Conservation (phyloP, 2,797 vertebrate species). For the Eulemur rubriventer region DNA sequence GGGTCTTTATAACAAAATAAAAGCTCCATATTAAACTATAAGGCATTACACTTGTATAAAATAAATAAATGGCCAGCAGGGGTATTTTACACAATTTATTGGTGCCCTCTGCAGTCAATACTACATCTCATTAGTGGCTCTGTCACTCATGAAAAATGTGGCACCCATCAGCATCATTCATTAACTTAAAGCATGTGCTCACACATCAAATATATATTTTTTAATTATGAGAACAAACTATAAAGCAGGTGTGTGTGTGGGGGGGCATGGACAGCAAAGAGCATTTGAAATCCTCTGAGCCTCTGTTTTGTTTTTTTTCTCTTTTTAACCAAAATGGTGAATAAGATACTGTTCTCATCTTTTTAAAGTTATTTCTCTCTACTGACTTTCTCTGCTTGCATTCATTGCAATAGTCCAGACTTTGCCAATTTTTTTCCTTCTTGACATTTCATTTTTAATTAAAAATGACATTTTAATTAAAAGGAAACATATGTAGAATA, state of each 20-base stretch:
- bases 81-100: constrained; percentile 64
- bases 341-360: background rate
- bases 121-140: constrained; percentile 58
- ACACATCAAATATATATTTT: constrained; percentile 52
- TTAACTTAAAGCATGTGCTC: constrained; percentile 48
- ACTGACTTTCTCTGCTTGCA: background rate
- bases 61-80: constrained; percentile 30
- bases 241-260: background rate
- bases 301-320: background rate
- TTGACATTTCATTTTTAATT: constrained; percentile 83
- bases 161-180: background rate
- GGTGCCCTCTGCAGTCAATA: constrained; percentile 17
- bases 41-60: constrained; percentile 21
- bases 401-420: constrained; percentile 21
- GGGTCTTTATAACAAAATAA: constrained; percentile 54
- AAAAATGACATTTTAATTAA: constrained; percentile 83
- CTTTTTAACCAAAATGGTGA: background rate
- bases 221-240: constrained; percentile 41
- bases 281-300: background rate
- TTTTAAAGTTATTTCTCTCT: constrained; percentile 58
- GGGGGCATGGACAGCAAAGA: background rate
- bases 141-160: constrained; percentile 41
- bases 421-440: constrained; percentile 72
- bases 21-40: constrained; percentile 53
- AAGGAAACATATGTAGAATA: constrained; percentile 78